A percentile compares a stretch with the other conserved stretches of the same genome.
phyloP scores from a whole-genome alignment of 1,140 invertebrate genomes.

The Trypoxylus dichotomus region DNA sequence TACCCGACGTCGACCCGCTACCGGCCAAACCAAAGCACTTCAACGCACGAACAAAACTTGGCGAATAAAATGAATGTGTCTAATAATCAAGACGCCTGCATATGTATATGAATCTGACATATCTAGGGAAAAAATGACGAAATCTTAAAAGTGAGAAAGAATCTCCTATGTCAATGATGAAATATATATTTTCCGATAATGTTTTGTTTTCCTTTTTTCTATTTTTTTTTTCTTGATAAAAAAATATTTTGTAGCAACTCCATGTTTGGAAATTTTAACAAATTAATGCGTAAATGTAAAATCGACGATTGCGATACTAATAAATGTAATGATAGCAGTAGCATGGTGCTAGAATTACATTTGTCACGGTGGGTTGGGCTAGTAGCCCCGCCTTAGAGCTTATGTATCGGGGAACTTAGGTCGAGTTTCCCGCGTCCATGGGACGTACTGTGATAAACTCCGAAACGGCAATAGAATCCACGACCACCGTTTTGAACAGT shows the following conservation, averaged over 20 bases:
- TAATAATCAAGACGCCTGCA: neutral
- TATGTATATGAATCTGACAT: neutral
- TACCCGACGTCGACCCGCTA: neutral
- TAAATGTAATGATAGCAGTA: conserved; percentile 12
- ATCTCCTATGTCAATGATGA: too few species aligned
- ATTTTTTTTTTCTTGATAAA: neutral
- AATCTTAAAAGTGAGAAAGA: neutral
- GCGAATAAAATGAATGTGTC: neutral
- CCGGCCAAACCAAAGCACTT: neutral
- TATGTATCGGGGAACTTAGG: neutral
- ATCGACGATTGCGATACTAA: conserved; percentile 1
- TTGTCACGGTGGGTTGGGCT: conserved; percentile 11
- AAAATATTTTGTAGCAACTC: too few species aligned
- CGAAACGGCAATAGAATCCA: conserved; percentile 12
- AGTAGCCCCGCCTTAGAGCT: neutral
- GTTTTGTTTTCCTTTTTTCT: too few species aligned
- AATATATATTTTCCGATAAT: too few species aligned
- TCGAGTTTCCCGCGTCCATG: neutral
- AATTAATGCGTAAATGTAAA: neutral
- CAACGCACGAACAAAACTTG: neutral
- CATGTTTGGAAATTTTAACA: neutral
- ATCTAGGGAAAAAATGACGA: neutral
- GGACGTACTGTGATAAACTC: conserved; percentile 22
- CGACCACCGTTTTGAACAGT: conserved; percentile 8
- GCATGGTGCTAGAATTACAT: conserved; percentile 7